phyloP scores from a whole-genome alignment of 2,797 vertebrate species.

The Falco cherrug region DNA sequence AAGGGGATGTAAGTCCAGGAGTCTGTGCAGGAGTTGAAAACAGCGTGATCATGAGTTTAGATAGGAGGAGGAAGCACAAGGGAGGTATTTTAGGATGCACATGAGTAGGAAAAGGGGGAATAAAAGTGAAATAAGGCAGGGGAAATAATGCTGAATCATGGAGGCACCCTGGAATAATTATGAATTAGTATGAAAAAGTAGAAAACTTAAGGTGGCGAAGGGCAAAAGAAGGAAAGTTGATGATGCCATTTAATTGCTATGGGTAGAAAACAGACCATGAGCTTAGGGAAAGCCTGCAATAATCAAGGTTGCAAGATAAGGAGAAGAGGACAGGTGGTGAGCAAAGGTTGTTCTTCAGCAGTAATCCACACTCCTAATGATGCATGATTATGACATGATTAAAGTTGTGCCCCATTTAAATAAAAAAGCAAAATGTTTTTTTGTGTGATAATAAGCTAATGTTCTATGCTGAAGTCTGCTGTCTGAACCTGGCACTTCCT shows the following conservation, averaged over 20 bases:
- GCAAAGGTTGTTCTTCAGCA: neutral
- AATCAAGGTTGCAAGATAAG: neutral
- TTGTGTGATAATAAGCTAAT: neutral
- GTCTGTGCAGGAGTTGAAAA: neutral
- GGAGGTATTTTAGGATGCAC: neutral
- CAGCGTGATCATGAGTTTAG: neutral
- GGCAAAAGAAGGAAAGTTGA: neutral
- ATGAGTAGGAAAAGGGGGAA: neutral
- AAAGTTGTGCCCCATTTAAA: neutral
- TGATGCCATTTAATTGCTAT: neutral
- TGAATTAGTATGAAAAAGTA: neutral
- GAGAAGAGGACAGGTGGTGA: neutral
- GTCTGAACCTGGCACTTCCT: neutral
- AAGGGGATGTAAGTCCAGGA: neutral
- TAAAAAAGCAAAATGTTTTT: neutral
- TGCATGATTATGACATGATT: neutral
- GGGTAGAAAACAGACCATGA: neutral
- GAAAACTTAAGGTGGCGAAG: neutral
- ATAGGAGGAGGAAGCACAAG: neutral
- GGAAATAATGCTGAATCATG: neutral
- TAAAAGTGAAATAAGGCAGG: neutral
- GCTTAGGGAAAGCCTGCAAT: neutral
- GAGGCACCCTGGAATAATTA: neutral
- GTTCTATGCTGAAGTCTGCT: neutral
- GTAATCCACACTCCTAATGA: neutral